Evolutionary conservation across 2,113 vertebrate species (phyloP).

Genomic region (Nannospalax galili): DNA sequence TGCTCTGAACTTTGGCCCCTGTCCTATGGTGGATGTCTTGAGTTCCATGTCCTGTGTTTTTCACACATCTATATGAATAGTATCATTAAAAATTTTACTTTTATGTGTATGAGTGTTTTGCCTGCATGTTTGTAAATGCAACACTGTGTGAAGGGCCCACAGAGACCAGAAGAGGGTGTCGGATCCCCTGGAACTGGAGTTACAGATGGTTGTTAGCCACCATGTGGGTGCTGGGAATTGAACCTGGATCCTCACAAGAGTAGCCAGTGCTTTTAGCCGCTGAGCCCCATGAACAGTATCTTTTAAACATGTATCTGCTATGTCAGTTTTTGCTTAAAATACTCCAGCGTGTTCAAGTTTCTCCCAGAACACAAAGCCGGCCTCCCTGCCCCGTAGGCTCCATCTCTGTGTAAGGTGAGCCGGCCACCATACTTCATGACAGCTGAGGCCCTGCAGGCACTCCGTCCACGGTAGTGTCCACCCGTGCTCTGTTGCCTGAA

Average conservation of each 20-base stretch:
- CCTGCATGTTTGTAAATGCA: no score
- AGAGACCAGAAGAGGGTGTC: no score
- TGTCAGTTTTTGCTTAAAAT: background rate
- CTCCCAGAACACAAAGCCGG: background rate
- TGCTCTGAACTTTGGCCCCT: fast-evolving
- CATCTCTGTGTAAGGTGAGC: fast-evolving
- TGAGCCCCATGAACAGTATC: no score
- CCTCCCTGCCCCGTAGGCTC: fast-evolving
- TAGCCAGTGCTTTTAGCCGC: no score
- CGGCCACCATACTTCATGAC: fast-evolving
- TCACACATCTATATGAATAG: background rate
- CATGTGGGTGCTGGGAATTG: no score
- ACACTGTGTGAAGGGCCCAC: no score
- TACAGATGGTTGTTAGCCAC: no score
- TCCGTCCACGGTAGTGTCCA: fast-evolving
- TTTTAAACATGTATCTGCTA: background rate
- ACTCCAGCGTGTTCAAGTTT: fast-evolving
- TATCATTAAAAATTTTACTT: no score
- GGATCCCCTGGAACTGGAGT: no score
- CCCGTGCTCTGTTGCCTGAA: fast-evolving
- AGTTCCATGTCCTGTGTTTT: fast-evolving
- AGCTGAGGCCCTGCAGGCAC: fast-evolving
- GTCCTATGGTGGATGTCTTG: fast-evolving
- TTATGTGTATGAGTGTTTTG: no score
- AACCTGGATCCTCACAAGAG: no score